Conservation (phyloP, 2,888 invertebrate genomes). For the Latrodectus hesperus region DNA sequence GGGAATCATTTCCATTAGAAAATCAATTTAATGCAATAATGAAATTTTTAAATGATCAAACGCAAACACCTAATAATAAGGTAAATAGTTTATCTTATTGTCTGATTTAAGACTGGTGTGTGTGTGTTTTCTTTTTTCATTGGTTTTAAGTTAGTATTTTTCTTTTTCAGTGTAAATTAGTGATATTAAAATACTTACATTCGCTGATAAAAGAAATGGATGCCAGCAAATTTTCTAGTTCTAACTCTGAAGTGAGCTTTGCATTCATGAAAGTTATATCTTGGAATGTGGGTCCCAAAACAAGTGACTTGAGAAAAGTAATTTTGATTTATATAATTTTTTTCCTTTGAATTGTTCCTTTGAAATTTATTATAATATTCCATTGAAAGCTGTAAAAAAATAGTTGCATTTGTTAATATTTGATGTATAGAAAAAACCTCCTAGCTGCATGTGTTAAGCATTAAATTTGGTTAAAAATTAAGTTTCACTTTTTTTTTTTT, state of each 20-base stretch:
- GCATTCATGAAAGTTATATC: conserved; percentile 83
- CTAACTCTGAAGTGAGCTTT: conserved; percentile 78
- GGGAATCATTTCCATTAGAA: conserved; percentile 80
- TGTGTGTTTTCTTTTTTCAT: background rate
- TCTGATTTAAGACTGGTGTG: background rate
- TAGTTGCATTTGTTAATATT: no score
- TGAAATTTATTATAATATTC: no score
- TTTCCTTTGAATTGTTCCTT: no score
- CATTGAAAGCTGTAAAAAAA: background rate
- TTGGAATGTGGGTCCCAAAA: conserved; percentile 83
- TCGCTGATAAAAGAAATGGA: conserved; percentile 76
- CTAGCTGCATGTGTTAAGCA: background rate
- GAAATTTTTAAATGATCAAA: conserved; percentile 90
- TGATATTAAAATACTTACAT: conserved; percentile 77
- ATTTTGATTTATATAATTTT: conserved; percentile 16
- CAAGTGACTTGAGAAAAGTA: conserved; percentile 80
- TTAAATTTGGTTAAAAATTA: background rate
- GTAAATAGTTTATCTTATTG: conserved; percentile 70
- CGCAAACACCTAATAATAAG: conserved; percentile 88
- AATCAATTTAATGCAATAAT: conserved; percentile 79
- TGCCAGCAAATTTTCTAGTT: conserved; percentile 76
- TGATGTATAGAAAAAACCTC: background rate
- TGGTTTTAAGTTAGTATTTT: background rate
- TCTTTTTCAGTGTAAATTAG: conserved; percentile 76
- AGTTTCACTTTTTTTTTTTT: background rate